Evolutionary conservation across 2,888 invertebrate species (phyloP).

Genomic region (Ethmia dodecea): DNA sequence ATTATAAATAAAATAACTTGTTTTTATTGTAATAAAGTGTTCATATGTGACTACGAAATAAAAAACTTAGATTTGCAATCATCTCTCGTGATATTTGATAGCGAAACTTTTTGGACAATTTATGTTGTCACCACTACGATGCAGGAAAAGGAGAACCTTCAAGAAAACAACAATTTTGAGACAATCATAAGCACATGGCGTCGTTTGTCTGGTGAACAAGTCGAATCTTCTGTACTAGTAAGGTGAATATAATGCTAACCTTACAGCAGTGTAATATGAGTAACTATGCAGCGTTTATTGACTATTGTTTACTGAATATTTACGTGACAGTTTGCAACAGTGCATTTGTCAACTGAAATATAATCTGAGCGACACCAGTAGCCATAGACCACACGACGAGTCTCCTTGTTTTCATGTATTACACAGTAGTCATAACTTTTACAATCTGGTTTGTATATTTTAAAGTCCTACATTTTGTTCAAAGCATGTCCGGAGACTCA

Average conservation of each 20-base stretch:
- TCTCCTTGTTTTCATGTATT: constrained; percentile 14
- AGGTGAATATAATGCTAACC: constrained; percentile 39
- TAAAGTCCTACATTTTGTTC: constrained; percentile 24
- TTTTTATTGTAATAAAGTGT: too few species aligned
- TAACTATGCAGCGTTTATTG: constrained; percentile 21
- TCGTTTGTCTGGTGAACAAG: constrained; percentile 59
- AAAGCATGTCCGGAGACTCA: constrained; percentile 65
- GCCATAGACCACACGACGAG: not conserved
- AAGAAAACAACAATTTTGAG: constrained; percentile 65
- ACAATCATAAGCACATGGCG: constrained; percentile 65
- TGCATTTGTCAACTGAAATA: constrained; percentile 18
- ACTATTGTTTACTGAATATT: constrained; percentile 36
- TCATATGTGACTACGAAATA: too few species aligned
- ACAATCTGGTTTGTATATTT: constrained; percentile 11
- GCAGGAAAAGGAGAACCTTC: constrained; percentile 21
- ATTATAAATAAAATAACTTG: too few species aligned
- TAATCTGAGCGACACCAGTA: constrained; percentile 12
- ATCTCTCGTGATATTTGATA: too few species aligned
- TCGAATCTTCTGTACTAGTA: constrained; percentile 38
- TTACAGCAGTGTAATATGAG: constrained; percentile 19
- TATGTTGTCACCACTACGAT: constrained; percentile 39
- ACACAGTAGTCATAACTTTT: constrained; percentile 16
- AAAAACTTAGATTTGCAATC: too few species aligned
- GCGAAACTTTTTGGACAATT: constrained; percentile 42
- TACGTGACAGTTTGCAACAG: constrained; percentile 19